Base-by-base conservation (phyloP, 1,140 invertebrate genomes). In the Drusus annulatus region DNA sequence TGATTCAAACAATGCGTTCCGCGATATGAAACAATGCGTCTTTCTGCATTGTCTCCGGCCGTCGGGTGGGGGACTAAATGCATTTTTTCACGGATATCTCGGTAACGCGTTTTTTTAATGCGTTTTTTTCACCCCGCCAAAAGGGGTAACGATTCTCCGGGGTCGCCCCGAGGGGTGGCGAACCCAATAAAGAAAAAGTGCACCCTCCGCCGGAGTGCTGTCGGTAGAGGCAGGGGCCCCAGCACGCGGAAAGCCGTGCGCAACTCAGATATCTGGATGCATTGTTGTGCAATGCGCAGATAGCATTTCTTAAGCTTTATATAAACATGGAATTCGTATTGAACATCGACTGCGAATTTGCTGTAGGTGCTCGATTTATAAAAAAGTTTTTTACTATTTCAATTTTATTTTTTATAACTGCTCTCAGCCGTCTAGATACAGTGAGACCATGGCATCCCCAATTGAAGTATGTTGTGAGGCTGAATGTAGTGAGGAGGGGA, bases 41-140 rank as follows among this genome's bases (percentile, higher is more conserved):
- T 54, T 51, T 21, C 25, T 56, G 60, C 50, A 78, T 83, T 79
- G 82, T 83, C 74, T 71, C 56, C n/a, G 15, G 51, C 56, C 31
- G 52, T 21, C 19, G 54, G 50, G 78, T 21, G 73, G 81, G 81
- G 60, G 71, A 77, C 52, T 28, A 68, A 83, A 83, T 83, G 82
- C 56, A 50, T 80, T 83, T 83, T 81, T 81, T 79, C 82, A 75
- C 81, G 76, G 82, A 78, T 81, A 79, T 81, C 79, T 81, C 80
- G 77, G 82, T 81, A 80, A 81, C 82, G 80, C 80, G 74, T 83
- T 83, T 83, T 83, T 83, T 81, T 77, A 81, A 80, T 79, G 79
- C 60, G 52, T 80, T 83, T 77, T 80, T 75, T 83, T 78, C 78
- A 73, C 79, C 73, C 79, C 25, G 36, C 63, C 80, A 78, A 83